Percentiles rank a stretch among this genome's conserved stretches.
These are phyloP conservation scores for Lordiphosa mommai DNA, from an alignment of 1,140 invertebrate species.

Conservation along the genomic window DNA sequence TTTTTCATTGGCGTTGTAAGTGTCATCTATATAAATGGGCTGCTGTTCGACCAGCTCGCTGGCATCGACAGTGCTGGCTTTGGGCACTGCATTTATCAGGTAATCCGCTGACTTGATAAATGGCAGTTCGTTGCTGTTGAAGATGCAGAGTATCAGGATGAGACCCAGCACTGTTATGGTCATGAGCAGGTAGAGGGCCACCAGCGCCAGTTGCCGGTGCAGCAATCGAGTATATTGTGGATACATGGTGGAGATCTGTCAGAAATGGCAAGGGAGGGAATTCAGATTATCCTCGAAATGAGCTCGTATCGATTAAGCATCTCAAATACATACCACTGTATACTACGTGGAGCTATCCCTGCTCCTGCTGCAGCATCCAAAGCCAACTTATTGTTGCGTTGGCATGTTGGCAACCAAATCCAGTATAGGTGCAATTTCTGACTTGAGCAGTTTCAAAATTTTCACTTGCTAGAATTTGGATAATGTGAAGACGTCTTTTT, in stretches of 20 bases:
- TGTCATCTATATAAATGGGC: conserved; percentile 7
- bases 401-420: too few species aligned
- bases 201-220: neutral
- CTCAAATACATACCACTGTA: too few species aligned
- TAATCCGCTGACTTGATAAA: neutral
- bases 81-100: neutral
- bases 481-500: too few species aligned
- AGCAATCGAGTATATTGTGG: conserved; percentile 8
- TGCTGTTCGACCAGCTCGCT: neutral
- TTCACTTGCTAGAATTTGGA: too few species aligned
- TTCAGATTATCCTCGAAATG: too few species aligned
- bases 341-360: too few species aligned
- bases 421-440: too few species aligned
- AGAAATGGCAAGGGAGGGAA: neutral
- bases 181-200: neutral
- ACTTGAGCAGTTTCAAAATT: too few species aligned
- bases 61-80: neutral
- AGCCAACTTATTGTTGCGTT: too few species aligned
- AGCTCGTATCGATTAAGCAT: too few species aligned
- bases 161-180: conserved; percentile 7
- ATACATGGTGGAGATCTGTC: neutral
- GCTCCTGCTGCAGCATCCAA: too few species aligned
- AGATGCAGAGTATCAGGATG: conserved; percentile 3
- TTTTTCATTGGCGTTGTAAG: neutral
- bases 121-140: neutral